phyloP scores from a whole-genome alignment of 2,797 vertebrate species.

The Triplophysa bombifrons region DNA sequence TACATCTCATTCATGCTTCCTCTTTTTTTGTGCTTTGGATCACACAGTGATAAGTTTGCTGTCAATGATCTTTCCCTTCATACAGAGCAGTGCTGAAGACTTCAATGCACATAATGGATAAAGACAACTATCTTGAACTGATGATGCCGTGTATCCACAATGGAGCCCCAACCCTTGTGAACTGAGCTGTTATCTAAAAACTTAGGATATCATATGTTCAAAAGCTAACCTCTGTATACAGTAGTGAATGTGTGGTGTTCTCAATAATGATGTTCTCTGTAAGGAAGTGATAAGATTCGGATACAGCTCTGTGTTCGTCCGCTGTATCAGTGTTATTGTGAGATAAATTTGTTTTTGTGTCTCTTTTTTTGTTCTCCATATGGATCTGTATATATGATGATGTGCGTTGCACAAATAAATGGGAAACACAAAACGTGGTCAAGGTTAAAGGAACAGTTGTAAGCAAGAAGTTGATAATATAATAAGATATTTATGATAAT shows the following conservation, averaged over 20 bases:
- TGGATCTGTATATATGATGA: slow-evolving; percentile 86
- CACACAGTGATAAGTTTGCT: slow-evolving; percentile 4
- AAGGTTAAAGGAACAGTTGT: background rate
- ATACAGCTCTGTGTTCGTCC: slow-evolving; percentile 88
- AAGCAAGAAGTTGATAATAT: background rate
- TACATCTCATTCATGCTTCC: slow-evolving; percentile 20
- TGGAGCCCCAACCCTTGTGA: slow-evolving; percentile 12
- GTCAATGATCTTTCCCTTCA: background rate
- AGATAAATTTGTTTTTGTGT: slow-evolving; percentile 85
- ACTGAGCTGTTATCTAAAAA: slow-evolving; percentile 49
- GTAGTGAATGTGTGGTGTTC: slow-evolving; percentile 88
- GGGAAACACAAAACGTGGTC: slow-evolving; percentile 66
- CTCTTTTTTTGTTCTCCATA: slow-evolving; percentile 74
- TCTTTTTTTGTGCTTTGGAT: slow-evolving; percentile 12
- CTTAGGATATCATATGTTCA: slow-evolving; percentile 68
- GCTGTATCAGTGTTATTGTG: slow-evolving; percentile 90
- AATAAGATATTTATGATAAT: background rate
- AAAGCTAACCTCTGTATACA: slow-evolving; percentile 83
- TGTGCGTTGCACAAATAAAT: slow-evolving; percentile 87
- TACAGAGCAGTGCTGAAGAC: slow-evolving; percentile 8
- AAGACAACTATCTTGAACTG: background rate
- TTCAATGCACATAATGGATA: slow-evolving; percentile 4
- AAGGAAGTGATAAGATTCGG: slow-evolving; percentile 79
- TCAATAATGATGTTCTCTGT: slow-evolving; percentile 71
- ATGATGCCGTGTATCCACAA: background rate